Evolutionary conservation across 2,888 invertebrate genomes (phyloP).

Genomic region (Caenorhabditis japonica): DNA sequence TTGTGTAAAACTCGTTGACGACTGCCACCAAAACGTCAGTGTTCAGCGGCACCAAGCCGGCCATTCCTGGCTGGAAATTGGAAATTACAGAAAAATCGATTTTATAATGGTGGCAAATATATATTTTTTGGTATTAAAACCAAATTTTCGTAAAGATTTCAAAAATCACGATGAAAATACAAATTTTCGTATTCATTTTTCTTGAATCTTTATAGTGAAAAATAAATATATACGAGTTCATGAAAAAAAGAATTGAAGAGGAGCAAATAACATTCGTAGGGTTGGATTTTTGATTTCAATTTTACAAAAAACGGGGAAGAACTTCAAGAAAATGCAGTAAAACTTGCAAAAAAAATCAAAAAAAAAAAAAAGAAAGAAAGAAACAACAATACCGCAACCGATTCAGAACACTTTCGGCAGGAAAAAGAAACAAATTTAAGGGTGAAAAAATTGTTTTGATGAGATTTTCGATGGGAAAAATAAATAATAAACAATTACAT

Average conservation of each 20-base stretch:
- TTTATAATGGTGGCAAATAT: too few species aligned
- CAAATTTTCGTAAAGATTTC: too few species aligned
- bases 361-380: neutral
- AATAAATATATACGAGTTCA: too few species aligned
- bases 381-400: neutral
- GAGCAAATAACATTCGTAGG: neutral
- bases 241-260: neutral
- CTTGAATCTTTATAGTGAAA: too few species aligned
- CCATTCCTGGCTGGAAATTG: neutral
- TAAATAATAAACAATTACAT: neutral
- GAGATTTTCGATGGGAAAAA: neutral
- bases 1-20: constrained; percentile 64
- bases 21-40: constrained; percentile 23
- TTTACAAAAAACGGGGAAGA: neutral
- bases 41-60: neutral
- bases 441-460: too few species aligned
- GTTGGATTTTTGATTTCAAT: constrained; percentile 18
- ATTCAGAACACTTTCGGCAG: too few species aligned
- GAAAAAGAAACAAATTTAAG: too few species aligned
- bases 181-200: too few species aligned
- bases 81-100: neutral
- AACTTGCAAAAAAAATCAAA: constrained; percentile 1
- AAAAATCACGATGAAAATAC: too few species aligned
- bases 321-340: too few species aligned
- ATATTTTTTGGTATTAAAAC: too few species aligned